Evolutionary conservation across 53 echinoderm and acorn worm genomes (phyloP).

Genomic region (Hippasteria phrygiana): DNA sequence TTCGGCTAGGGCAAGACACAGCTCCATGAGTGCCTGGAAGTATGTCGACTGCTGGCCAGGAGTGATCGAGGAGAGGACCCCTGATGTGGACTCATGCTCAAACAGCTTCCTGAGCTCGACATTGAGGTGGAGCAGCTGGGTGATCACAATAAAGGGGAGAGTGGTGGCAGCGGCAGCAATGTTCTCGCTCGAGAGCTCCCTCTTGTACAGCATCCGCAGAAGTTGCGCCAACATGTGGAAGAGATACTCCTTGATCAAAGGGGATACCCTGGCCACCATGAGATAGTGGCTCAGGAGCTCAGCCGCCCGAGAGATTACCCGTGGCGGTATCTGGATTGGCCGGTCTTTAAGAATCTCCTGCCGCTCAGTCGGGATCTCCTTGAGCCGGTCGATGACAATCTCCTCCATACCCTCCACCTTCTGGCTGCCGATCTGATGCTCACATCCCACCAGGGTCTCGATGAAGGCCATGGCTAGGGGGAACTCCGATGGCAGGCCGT

Average conservation of each 20-base stretch:
- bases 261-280: slow-evolving; percentile 65
- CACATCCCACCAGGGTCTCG: slow-evolving; percentile 80
- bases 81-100: slow-evolving; percentile 73
- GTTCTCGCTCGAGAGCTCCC: slow-evolving; percentile 66
- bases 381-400: slow-evolving; percentile 60
- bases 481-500: slow-evolving; percentile 86
- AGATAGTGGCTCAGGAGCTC: slow-evolving; percentile 82
- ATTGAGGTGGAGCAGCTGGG: slow-evolving; percentile 74
- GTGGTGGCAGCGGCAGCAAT: slow-evolving; percentile 68
- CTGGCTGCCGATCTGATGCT: slow-evolving; percentile 61
- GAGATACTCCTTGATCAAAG: slow-evolving; percentile 83
- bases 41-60: slow-evolving; percentile 83
- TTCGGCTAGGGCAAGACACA: slow-evolving; percentile 85
- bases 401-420: slow-evolving; percentile 58
- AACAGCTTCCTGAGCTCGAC: slow-evolving; percentile 78
- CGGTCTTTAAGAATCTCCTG: slow-evolving; percentile 77
- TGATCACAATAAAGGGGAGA: slow-evolving; percentile 72
- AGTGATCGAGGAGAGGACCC: slow-evolving; percentile 63
- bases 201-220: slow-evolving; percentile 75
- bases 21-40: slow-evolving; percentile 89
- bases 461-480: slow-evolving; percentile 83
- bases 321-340: slow-evolving; percentile 66
- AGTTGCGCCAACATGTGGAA: slow-evolving; percentile 88
- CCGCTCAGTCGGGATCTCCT: slow-evolving; percentile 62
- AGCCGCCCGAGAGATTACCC: slow-evolving; percentile 63